Evolutionary conservation across 2,797 vertebrate genomes (phyloP).

Genomic region (Danio kyathit): DNA sequence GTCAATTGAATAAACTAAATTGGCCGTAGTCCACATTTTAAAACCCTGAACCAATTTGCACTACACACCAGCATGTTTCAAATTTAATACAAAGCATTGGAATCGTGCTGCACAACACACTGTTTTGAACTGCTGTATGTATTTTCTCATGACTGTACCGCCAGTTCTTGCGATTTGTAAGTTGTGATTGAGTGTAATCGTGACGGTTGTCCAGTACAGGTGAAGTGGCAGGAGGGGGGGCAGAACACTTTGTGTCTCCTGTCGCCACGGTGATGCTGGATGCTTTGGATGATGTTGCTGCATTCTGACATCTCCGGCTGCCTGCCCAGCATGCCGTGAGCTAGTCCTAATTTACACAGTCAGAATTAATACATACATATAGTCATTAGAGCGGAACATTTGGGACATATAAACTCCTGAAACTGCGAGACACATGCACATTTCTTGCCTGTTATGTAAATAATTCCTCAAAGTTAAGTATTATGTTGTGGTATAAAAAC

Average conservation of each 20-base stretch:
- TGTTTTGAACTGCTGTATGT: neutral
- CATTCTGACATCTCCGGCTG: slow-evolving; percentile 54
- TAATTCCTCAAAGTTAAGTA: too few relatives aligned
- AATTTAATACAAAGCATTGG: too few relatives aligned
- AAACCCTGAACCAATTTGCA: too few relatives aligned
- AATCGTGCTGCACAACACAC: too few relatives aligned
- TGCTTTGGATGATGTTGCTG: slow-evolving; percentile 18
- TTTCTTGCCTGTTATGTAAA: too few relatives aligned
- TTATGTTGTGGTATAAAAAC: too few relatives aligned
- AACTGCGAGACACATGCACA: slow-evolving; percentile 9
- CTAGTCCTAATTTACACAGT: slow-evolving; percentile 28
- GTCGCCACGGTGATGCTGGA: slow-evolving; percentile 23
- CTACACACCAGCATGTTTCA: too few relatives aligned
- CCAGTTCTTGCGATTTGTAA: neutral
- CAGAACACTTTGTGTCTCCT: neutral
- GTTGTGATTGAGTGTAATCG: neutral
- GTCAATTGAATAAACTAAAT: too few relatives aligned
- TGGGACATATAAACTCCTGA: slow-evolving; percentile 1
- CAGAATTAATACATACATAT: slow-evolving; percentile 21
- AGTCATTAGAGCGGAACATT: slow-evolving; percentile 18
- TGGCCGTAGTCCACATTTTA: too few relatives aligned
- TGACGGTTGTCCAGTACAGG: slow-evolving; percentile 2
- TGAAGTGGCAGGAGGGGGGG: neutral
- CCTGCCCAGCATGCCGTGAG: slow-evolving; percentile 60
- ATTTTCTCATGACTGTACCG: neutral